A percentile compares a stretch with the other conserved stretches of the same genome.
phyloP scores from a whole-genome alignment of 2,888 invertebrate species.

The Pristionchus exspectatus region DNA sequence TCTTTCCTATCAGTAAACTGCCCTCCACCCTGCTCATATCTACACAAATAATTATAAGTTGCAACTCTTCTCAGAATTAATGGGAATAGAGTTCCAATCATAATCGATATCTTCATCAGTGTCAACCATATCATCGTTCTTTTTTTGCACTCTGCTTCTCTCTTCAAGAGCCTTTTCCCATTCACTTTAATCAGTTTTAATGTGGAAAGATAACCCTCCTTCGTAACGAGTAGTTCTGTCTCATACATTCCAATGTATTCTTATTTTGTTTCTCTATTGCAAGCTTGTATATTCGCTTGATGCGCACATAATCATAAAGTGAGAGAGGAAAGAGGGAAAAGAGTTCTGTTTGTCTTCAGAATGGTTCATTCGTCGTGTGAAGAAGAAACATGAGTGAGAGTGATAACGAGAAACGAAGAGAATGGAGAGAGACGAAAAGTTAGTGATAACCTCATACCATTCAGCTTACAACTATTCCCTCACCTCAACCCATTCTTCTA shows the following conservation, averaged over 20 bases:
- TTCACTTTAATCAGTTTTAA: neutral
- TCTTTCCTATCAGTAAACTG: neutral
- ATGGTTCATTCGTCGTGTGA: neutral
- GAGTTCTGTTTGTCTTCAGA: conserved; percentile 23
- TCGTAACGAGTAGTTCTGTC: neutral
- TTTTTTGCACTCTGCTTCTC: neutral
- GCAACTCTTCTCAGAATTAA: neutral
- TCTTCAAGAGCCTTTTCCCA: neutral
- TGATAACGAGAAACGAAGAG: neutral
- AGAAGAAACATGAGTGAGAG: conserved; percentile 25
- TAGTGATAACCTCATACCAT: conserved; percentile 23
- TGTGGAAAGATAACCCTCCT: neutral
- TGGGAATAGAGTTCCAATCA: neutral
- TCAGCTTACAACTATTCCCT: conserved; percentile 20
- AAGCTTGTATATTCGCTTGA: neutral
- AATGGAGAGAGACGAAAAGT: conserved; percentile 14
- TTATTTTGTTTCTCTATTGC: neutral
- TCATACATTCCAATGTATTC: neutral
- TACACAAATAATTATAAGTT: neutral
- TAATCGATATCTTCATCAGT: neutral
- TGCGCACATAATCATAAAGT: conserved; percentile 8
- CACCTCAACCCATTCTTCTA: conserved; percentile 1
- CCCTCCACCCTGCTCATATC: neutral
- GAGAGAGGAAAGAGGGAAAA: conserved; percentile 18
- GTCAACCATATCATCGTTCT: neutral